These are phyloP conservation scores for Phrynosoma blainvillii DNA, from an alignment of 2,113 vertebrate genomes.

Conservation along the genomic window DNA sequence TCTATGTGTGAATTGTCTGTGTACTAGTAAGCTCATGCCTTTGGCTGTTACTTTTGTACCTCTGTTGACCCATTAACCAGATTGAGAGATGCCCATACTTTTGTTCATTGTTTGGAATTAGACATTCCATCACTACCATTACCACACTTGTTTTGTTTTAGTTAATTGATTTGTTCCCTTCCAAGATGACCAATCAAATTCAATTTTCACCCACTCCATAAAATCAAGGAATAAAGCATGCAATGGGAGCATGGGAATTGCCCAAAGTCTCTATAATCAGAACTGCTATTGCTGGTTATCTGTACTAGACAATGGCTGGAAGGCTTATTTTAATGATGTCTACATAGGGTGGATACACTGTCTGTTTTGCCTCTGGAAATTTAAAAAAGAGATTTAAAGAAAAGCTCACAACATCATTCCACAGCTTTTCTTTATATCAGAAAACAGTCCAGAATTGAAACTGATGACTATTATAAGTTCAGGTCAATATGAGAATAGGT, in stretches of 20 bases:
- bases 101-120: conserved; percentile 44
- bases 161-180: conserved; percentile 54
- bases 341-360: not conserved
- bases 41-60: conserved; percentile 15
- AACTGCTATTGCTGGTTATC: conserved; percentile 4
- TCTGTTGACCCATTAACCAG: conserved; percentile 50
- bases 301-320: not conserved
- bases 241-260: not conserved
- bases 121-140: not conserved
- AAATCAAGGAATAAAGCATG: conserved; percentile 14
- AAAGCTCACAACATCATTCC: not conserved
- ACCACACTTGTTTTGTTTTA: conserved; percentile 16
- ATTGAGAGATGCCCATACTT: conserved; percentile 39
- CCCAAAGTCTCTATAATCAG: conserved; percentile 24
- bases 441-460: conserved; percentile 28
- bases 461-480: conserved; percentile 50
- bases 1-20: not conserved
- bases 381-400: not conserved
- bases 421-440: not conserved
- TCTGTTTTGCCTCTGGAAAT: conserved; percentile 10
- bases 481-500: conserved; percentile 26
- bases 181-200: conserved; percentile 24
- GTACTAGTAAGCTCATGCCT: conserved; percentile 19
- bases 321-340: not conserved
- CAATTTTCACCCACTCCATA: not conserved